Percentiles rank a stretch among this genome's conserved stretches.
Conservation (phyloP, 2,797 vertebrate genomes). For the Sebastes hubbsi region DNA sequence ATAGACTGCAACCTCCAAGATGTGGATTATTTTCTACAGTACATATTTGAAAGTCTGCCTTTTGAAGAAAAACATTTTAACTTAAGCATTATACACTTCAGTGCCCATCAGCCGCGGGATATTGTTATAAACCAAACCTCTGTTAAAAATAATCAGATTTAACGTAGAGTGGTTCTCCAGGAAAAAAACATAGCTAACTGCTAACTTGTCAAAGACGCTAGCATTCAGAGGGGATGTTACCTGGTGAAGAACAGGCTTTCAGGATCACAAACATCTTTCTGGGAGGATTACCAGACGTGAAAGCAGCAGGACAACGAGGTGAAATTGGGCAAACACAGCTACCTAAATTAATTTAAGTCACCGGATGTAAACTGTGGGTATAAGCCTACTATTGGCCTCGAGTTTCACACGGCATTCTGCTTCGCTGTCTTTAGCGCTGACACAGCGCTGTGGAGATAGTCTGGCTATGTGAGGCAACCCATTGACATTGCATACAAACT, state of each 20-base stretch:
- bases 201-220: background rate
- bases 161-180: background rate
- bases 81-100: background rate
- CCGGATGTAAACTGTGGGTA: no score
- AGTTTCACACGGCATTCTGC: background rate
- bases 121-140: background rate
- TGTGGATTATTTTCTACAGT: background rate
- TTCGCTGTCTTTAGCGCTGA: background rate
- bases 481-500: background rate
- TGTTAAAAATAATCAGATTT: background rate
- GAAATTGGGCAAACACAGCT: background rate
- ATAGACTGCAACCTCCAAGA: background rate
- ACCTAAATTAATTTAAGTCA: background rate
- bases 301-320: background rate
- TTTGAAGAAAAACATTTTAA: background rate
- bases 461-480: background rate
- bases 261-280: background rate
- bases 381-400: accelerated
- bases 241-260: background rate
- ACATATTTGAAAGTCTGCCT: accelerated
- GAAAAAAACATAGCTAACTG: background rate
- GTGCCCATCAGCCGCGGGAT: background rate
- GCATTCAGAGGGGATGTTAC: background rate
- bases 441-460: background rate
- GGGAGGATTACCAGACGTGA: background rate